Base-by-base conservation (phyloP, 2,888 invertebrate species). In the Nymphalis c-album region DNA sequence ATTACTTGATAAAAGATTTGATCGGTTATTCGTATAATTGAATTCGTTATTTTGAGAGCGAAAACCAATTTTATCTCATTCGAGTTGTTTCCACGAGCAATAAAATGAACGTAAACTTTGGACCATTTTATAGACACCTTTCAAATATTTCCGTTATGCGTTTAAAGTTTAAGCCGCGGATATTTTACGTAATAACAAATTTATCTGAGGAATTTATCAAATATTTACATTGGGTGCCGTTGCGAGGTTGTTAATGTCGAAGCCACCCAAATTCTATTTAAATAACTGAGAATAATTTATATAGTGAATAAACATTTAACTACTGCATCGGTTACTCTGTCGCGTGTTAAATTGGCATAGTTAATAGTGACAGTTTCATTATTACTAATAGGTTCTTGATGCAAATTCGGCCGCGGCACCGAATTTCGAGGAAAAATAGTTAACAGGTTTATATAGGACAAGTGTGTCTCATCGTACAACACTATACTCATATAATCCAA, bases 51-150 rank as follows among this genome's bases (percentile, higher is more conserved):
- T 48, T 17, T 47, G 48, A 48, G 48, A 48, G 48, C 48, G n/a
- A n/a, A 17, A n/a, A 48, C 40, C 40, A n/a, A 31, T 60, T 60
- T 65, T 68, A 68, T 67, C 68, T 67, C 20, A 50, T 50, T 57
- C 62, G 58, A 68, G 68, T 55, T 16, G 53, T 26, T 57, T 60
- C 64, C 53, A 68, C 63, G 51, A 53, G 64, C 67, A 59, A 64
- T 71, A 68, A 71, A 71, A 71, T 48, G 48, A 66, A 64, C 71
- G 67, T 68, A 59, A 71, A 71, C 16, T 64, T 48, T 47, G 48
- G 60, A 20, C 35, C 40, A 64, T 64, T 48, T 57, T 58, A 22
- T 55, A 26, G 53, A 35, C 57, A 57, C 57, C 64, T 58, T 64
- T 64, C 58, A 64, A 50, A 50, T 50, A 50, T 31, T 22, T 26